Evolutionary conservation across 2,888 invertebrate species (phyloP).

Genomic region (Drosophila siamana): DNA sequence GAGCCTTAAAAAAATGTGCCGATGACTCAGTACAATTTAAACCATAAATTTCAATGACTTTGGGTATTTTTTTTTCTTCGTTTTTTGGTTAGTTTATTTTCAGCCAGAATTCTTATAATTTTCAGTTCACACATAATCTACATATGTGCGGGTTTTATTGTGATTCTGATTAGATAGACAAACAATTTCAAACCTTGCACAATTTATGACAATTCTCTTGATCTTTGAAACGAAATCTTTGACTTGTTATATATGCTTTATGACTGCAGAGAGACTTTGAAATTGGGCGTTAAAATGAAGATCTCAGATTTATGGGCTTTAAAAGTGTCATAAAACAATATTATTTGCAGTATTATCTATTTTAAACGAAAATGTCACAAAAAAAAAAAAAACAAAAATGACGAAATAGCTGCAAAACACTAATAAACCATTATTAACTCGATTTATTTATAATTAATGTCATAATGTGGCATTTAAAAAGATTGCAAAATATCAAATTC

Average conservation of each 20-base stretch:
- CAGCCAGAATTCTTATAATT: background rate
- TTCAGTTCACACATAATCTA: conserved; percentile 15
- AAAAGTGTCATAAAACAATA: conserved; percentile 7
- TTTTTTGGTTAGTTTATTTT: background rate
- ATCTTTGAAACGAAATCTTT: conserved; percentile 23
- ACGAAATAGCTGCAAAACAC: background rate
- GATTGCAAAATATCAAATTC: background rate
- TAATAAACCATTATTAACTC: background rate
- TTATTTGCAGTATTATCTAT: conserved; percentile 5
- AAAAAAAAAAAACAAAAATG: no score
- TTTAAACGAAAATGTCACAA: background rate
- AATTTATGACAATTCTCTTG: conserved; percentile 57
- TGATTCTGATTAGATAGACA: conserved; percentile 68
- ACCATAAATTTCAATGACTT: conserved; percentile 38
- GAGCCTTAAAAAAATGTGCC: conserved; percentile 1
- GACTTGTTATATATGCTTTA: conserved; percentile 16
- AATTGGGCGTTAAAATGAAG: conserved; percentile 25
- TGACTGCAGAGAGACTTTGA: conserved; percentile 16
- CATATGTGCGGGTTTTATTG: conserved; percentile 11
- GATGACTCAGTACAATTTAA: conserved; percentile 41
- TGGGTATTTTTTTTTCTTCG: conserved; percentile 25
- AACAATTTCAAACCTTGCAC: conserved; percentile 55
- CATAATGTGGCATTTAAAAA: background rate
- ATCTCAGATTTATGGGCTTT: conserved; percentile 16
- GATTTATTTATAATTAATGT: background rate